Conservation (phyloP, 2,888 invertebrate species). For the Papilio elwesi region DNA sequence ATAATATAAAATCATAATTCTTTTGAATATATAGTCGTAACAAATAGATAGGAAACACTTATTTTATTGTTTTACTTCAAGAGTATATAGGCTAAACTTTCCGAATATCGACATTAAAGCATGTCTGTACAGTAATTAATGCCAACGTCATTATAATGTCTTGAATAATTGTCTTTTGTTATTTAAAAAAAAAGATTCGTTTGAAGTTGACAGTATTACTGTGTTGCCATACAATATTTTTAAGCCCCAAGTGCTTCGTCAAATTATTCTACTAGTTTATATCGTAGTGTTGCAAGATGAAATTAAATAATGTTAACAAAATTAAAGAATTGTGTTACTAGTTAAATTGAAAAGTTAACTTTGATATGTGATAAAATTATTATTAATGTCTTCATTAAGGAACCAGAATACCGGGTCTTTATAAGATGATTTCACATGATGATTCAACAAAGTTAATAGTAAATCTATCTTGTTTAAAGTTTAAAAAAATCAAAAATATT, state of each 20-base stretch:
- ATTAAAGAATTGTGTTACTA: constrained; percentile 9
- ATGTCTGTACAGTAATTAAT: too few species aligned
- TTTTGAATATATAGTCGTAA: too few species aligned
- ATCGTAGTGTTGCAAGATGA: constrained; percentile 40
- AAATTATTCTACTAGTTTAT: constrained; percentile 45
- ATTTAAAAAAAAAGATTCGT: not conserved
- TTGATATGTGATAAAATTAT: constrained; percentile 22
- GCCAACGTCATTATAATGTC: too few species aligned
- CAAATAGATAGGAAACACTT: too few species aligned
- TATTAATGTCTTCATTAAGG: constrained; percentile 6
- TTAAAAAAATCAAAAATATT: constrained; percentile 12
- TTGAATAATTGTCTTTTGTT: too few species aligned
- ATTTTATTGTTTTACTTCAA: too few species aligned
- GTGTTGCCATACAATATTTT: not conserved
- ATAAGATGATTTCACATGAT: constrained; percentile 5
- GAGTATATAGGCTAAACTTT: too few species aligned
- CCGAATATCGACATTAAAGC: too few species aligned
- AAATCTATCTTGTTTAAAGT: too few species aligned
- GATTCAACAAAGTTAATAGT: too few species aligned
- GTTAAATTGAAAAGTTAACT: not conserved
- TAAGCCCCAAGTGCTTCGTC: constrained; percentile 55
- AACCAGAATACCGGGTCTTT: not conserved
- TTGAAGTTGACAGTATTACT: not conserved
- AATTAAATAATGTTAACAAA: constrained; percentile 30
- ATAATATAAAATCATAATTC: too few species aligned